Conservation (phyloP, 2,113 vertebrate species). For the Macroglossus sobrinus region DNA sequence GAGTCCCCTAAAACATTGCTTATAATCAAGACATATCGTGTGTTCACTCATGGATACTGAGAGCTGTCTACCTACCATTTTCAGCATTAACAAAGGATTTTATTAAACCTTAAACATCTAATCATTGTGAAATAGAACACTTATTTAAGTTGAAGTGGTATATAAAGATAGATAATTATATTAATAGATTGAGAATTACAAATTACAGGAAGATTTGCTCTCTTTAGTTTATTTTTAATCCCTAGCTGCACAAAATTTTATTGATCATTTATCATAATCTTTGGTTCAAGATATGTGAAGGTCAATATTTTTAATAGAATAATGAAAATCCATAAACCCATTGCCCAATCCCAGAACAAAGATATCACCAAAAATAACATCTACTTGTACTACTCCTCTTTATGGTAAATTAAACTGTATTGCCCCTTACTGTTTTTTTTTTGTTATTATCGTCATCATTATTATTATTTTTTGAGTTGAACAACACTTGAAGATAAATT, state of each 20-base stretch:
- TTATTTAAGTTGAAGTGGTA: background rate
- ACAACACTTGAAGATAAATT: background rate
- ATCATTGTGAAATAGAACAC: background rate
- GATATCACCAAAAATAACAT: background rate
- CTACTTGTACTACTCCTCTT: background rate
- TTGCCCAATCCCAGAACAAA: background rate
- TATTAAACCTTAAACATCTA: background rate
- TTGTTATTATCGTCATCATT: background rate
- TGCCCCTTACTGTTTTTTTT: background rate
- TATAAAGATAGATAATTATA: background rate
- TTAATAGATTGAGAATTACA: background rate
- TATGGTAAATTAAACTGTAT: background rate
- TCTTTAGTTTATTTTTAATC: background rate
- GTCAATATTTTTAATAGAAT: slow-evolving; percentile 9
- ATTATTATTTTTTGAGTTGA: background rate
- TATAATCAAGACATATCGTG: background rate
- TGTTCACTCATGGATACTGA: background rate
- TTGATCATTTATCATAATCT: background rate
- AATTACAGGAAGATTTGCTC: background rate
- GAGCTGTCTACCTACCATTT: background rate
- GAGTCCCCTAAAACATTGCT: background rate
- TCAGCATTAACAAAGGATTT: background rate
- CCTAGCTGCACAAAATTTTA: background rate
- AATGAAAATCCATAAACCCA: background rate
- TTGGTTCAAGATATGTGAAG: background rate